phyloP scores from a whole-genome alignment of 2,888 invertebrate genomes.

The Mesochorus sp. region DNA sequence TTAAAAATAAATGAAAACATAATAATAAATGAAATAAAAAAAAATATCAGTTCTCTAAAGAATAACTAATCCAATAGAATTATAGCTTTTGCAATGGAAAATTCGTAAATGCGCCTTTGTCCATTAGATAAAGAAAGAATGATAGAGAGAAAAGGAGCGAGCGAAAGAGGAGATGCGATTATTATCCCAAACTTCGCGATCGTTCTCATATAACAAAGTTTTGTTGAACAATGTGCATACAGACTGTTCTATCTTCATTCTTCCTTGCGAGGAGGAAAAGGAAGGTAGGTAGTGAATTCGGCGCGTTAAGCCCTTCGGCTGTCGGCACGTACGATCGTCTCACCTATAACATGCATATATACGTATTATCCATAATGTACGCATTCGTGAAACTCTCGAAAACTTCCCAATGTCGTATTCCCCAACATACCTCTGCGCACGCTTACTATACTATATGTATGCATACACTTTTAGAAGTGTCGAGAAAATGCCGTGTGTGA shows the following conservation, averaged over 20 bases:
- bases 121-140: too few relatives aligned
- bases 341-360: constrained; percentile 29
- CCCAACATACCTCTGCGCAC: constrained; percentile 3
- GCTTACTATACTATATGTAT: neutral
- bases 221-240: constrained; percentile 50
- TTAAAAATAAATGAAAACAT: too few relatives aligned
- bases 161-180: constrained; percentile 46
- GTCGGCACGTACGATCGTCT: constrained; percentile 58
- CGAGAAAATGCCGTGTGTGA: constrained; percentile 21
- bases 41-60: too few relatives aligned
- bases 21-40: neutral
- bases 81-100: neutral
- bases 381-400: constrained; percentile 63
- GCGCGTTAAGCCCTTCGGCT: constrained; percentile 50
- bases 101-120: constrained; percentile 1
- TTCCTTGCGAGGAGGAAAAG: too few relatives aligned
- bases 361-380: constrained; percentile 65
- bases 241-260: constrained; percentile 2
- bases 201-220: constrained; percentile 39
- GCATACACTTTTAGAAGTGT: neutral
- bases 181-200: constrained; percentile 40
- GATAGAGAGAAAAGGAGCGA: too few relatives aligned
- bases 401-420: constrained; percentile 45
- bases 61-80: too few relatives aligned
- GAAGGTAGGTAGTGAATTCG: constrained; percentile 42